These are phyloP conservation scores for Mizuhopecten yessoensis DNA, from an alignment of 1,140 invertebrate genomes.

Conservation along the genomic window DNA sequence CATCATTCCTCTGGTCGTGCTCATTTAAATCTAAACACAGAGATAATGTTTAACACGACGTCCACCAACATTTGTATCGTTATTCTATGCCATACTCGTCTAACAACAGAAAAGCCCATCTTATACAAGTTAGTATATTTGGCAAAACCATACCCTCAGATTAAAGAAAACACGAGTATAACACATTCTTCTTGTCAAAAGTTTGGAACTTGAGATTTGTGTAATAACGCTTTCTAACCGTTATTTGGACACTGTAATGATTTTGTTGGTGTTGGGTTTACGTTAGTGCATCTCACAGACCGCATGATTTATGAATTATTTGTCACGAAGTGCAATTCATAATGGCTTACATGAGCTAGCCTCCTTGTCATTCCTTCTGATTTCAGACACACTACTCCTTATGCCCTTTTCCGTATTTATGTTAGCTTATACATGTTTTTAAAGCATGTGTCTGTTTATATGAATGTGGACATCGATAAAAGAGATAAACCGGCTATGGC, in stretches of 20 bases:
- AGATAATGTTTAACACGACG: background rate
- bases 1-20: background rate
- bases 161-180: background rate
- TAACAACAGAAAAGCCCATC: background rate
- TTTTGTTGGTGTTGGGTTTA: background rate
- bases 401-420: background rate
- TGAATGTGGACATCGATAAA: background rate
- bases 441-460: background rate
- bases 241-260: background rate
- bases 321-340: background rate
- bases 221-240: background rate
- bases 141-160: background rate
- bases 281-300: background rate
- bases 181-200: slow-evolving; percentile 17
- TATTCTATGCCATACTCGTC: background rate
- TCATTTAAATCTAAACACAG: background rate
- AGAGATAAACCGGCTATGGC: no score
- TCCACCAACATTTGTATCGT: background rate
- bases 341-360: background rate
- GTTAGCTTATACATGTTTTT: background rate
- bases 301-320: slow-evolving; percentile 17
- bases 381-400: no score
- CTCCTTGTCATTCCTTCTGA: no score
- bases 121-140: background rate
- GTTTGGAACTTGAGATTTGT: background rate